Evolutionary conservation across 2,113 vertebrate species (phyloP).

Genomic region (Fregetta grallaria): DNA sequence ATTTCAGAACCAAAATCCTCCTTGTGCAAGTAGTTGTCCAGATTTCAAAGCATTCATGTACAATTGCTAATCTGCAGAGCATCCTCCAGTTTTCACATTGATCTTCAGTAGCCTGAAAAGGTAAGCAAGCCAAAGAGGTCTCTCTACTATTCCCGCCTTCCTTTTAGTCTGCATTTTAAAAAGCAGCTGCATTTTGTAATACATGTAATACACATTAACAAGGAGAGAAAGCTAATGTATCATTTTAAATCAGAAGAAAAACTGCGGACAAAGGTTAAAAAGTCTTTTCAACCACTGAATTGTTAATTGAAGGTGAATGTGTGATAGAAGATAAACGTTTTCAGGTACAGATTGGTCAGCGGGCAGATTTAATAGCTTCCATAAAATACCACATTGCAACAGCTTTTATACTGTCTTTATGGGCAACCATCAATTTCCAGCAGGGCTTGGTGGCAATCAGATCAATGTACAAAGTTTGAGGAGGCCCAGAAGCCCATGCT

Average conservation of each 20-base stretch:
- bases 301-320: not conserved
- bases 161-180: not conserved
- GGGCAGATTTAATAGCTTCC: not conserved
- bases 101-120: not conserved
- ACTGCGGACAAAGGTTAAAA: not conserved
- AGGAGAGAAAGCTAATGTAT: not conserved
- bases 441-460: not conserved
- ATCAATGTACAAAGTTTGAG: not conserved
- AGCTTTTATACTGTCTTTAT: constrained; percentile 4
- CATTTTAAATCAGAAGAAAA: not conserved
- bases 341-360: not conserved
- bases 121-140: not conserved
- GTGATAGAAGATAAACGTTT: constrained; percentile 1
- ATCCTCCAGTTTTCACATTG: not conserved
- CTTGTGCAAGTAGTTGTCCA: not conserved
- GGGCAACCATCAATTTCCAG: not conserved
- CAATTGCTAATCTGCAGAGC: not conserved
- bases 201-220: not conserved
- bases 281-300: not conserved
- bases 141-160: not conserved
- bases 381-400: constrained; percentile 7
- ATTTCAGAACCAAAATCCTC: not conserved
- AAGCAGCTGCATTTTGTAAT: not conserved
- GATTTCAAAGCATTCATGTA: not conserved
- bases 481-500: not conserved